These are phyloP conservation scores for Netelia melanura DNA, from an alignment of 2,888 invertebrate genomes.

Conservation along the genomic window DNA sequence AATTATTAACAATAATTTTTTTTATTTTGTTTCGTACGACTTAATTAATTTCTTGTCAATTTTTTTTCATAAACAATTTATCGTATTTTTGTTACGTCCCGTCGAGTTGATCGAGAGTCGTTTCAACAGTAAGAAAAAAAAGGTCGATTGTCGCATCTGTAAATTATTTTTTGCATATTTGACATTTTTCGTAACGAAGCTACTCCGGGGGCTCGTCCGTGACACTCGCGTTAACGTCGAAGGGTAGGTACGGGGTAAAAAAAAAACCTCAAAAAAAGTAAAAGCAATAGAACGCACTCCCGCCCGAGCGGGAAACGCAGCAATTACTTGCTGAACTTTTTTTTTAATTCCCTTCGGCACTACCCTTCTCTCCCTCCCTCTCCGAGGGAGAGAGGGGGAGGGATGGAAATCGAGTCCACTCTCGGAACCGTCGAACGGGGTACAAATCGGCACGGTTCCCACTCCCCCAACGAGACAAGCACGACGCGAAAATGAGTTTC, in stretches of 20 bases:
- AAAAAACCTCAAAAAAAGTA: not conserved
- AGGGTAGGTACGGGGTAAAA: not conserved
- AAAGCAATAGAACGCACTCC: constrained; percentile 1
- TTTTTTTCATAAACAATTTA: no score
- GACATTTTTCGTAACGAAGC: not conserved
- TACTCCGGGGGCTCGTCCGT: not conserved
- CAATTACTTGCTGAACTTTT: constrained; percentile 34
- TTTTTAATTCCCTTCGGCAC: constrained; percentile 31
- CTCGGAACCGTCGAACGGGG: constrained; percentile 18
- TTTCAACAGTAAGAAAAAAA: not conserved
- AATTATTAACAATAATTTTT: no score
- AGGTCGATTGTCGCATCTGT: not conserved
- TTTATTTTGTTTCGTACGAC: no score
- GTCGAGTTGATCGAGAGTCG: not conserved
- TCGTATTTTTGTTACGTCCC: not conserved
- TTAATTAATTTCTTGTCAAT: no score
- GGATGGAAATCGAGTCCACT: constrained; percentile 42
- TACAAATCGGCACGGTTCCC: constrained; percentile 35
- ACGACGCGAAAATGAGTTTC: constrained; percentile 41
- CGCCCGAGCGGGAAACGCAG: not conserved
- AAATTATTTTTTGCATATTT: not conserved
- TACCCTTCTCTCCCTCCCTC: no score
- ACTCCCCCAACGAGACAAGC: constrained; percentile 11
- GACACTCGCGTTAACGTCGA: not conserved
- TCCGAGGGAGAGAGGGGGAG: constrained; percentile 7